Base-by-base conservation (phyloP, 2,797 vertebrate species). In the Lophius americanus region DNA sequence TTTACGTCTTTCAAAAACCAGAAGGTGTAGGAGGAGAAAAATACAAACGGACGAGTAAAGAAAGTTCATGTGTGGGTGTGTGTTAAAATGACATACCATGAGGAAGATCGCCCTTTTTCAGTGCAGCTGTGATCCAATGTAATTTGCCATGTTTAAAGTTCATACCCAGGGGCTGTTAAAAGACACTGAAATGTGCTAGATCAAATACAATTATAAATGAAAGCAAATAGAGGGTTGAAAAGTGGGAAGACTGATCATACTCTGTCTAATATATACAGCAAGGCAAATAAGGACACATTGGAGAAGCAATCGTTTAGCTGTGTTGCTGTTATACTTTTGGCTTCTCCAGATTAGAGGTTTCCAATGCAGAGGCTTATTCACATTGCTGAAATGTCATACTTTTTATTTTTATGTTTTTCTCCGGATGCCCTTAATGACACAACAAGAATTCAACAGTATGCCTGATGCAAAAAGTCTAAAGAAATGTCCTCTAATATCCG, bases 141-240 rank as follows among this genome's bases (percentile, higher is more conserved):
- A 83, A 81, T 84, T 85, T 86, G 41, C 74, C 63, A 48, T 85
- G 67, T 87, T 82, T 80, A 79, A 78, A 85, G 69, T 74, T 71
- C 68, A 82, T 74, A 61, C 80, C 72, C 82, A 60, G 33, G 68
- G 64, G 83, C 55, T 80, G 63, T 72, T 70, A 68, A 81, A 88
- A 80, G 60, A 79, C 73, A 59, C 64, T 70, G 43, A 83, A 85
- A 84, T 82, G 67, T 78, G 59, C 37, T 58, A 61, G 54, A 81
- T 54, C 46, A 70, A 69, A 77, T 75, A 64, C 74, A 64, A 51
- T 64, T 61, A 65, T 42, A 64, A 56, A 71, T 59, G 14, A 49
- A 68, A 70, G 9, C 67, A 70, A 58, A 55, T 52, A 58, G 9
- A 50, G 12, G 57, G 14, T 8, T 46, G 5, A 7, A n/a, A 35